A percentile compares a stretch with the other conserved stretches of the same genome.
These are phyloP conservation scores for Lepeophtheirus nordmannii DNA, from an alignment of 2,888 invertebrate genomes.

Conservation along the genomic window DNA sequence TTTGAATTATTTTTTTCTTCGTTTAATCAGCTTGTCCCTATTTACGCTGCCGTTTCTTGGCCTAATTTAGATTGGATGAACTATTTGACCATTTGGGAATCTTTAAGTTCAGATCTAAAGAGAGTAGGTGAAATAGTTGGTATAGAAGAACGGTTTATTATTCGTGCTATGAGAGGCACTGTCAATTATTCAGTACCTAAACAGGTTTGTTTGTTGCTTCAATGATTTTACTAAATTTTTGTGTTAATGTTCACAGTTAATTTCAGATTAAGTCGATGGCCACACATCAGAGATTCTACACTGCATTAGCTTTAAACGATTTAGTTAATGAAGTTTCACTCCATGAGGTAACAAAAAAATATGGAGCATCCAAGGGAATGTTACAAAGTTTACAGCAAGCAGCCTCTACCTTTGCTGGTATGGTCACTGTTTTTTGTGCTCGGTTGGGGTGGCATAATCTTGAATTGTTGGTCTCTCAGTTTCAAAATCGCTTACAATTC, in stretches of 20 bases:
- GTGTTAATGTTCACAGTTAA: not conserved
- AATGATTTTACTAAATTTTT: too few relatives aligned
- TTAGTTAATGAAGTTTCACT: constrained; percentile 78
- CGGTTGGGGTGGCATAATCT: constrained; percentile 82
- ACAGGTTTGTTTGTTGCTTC: not conserved
- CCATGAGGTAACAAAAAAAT: constrained; percentile 61
- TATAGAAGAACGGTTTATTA: constrained; percentile 57
- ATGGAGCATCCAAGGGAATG: constrained; percentile 51
- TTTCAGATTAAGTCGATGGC: constrained; percentile 29
- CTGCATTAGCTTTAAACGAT: constrained; percentile 77
- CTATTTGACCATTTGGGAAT: constrained; percentile 61
- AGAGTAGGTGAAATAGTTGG: constrained; percentile 78
- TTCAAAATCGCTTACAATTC: constrained; percentile 83
- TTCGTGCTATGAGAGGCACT: constrained; percentile 21
- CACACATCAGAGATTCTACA: constrained; percentile 53
- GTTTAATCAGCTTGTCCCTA: constrained; percentile 54
- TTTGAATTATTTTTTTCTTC: too few relatives aligned
- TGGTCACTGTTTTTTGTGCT: constrained; percentile 88
- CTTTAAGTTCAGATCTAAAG: constrained; percentile 57
- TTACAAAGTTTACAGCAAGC: constrained; percentile 57
- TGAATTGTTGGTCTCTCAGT: constrained; percentile 72
- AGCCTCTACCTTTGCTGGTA: constrained; percentile 88
- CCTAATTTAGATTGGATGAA: constrained; percentile 52
- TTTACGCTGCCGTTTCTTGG: constrained; percentile 65
- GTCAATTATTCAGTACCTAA: not conserved